phyloP scores from a whole-genome alignment of 2,113 vertebrate species.

The Poeciliopsis turrubarensis region DNA sequence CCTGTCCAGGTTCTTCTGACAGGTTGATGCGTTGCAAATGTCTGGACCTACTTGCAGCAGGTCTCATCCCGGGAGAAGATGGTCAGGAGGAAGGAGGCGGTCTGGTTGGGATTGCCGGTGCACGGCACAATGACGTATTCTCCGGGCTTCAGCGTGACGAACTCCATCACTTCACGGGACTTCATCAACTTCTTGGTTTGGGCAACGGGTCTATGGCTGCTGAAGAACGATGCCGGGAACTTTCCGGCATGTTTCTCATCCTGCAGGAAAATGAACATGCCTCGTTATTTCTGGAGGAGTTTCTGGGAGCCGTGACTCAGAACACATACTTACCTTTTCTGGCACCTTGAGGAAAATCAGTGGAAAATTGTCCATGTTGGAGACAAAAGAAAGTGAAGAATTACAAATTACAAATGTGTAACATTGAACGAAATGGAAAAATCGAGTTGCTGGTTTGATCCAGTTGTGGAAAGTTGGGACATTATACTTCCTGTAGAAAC shows the following conservation, averaged over 20 bases:
- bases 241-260: constrained; percentile 36
- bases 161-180: constrained; percentile 66
- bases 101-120: constrained; percentile 52
- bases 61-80: constrained; percentile 67
- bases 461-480: not conserved
- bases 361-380: rapidly evolving
- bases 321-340: constrained; percentile 60
- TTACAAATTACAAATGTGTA: not conserved
- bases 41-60: constrained; percentile 50
- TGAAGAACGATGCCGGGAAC: constrained; percentile 72
- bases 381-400: not conserved
- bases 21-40: too few relatives aligned
- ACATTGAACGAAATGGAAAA: not conserved
- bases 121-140: constrained; percentile 76
- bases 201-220: not conserved
- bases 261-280: constrained; percentile 19
- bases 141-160: constrained; percentile 55
- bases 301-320: not conserved
- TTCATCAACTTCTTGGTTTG: constrained; percentile 40
- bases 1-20: too few relatives aligned
- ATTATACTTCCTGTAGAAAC: not conserved
- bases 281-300: rapidly evolving
- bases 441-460: not conserved
- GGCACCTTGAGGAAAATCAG: constrained; percentile 56
- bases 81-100: constrained; percentile 68